Evolutionary conservation across 2,888 invertebrate genomes (phyloP), one percentile per base, ranked within the genome.

Genomic region (Eristalinus aeneus): DNA sequence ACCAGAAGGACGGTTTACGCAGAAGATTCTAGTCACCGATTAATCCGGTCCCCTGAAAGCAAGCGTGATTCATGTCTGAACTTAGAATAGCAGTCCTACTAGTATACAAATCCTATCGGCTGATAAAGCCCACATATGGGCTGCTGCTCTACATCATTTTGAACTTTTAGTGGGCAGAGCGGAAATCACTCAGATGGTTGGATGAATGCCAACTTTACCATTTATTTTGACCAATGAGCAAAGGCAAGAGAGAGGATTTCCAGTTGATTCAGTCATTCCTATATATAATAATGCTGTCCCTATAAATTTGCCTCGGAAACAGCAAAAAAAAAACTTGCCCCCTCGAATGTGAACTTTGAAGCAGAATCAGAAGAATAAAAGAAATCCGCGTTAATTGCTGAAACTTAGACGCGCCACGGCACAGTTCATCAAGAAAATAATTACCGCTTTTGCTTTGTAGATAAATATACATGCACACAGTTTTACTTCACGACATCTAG

Each of bases 401-500:
- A 61, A 53, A 72, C 46, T 22, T 12, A 46, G 31, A 60, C 60
- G 36, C 20, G 31, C 72, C 34, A 34, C 34, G 10, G 53, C 53
- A 12, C 16, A 5, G 60, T 65, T 75, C 65, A 23, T 58, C 67
- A 53, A 53, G 31, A 58, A 61, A 73, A 36, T 27, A 65, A 65
- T 32, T 67, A 39, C 63, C 60, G 16, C 36, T 34, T 58, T n/a
- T 39, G 72, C 36, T 72, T 65, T 23, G 60, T 61, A 67, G 16
- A 71, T 65, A 61, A 56, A 56, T 20, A 68, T 54, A 46, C 46
- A 46, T 46, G 46, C 16, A 16, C 46, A 16, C 8, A 34, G 8
- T 34, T 34, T 34, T 9, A 54, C 65, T 58, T 65, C 32, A 32
- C 54, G 65, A 72, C 67, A 68, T 58, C 60, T 64, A 73, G 56